phyloP scores from a whole-genome alignment of 2,113 vertebrate species.

The Rallus limicola region DNA sequence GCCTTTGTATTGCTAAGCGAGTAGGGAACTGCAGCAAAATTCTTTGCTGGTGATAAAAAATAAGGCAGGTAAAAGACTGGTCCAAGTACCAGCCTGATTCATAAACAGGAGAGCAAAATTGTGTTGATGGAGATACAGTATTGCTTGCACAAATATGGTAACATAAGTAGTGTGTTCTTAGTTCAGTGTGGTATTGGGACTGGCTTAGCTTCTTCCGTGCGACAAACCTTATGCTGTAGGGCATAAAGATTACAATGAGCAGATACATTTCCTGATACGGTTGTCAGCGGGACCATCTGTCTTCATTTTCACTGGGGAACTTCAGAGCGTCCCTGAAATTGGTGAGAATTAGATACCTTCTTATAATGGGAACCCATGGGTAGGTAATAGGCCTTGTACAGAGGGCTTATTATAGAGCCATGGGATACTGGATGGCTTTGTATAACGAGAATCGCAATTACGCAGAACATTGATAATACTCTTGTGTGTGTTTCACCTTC shows the following conservation, averaged over 20 bases:
- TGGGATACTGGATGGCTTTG: not conserved
- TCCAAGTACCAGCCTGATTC: not conserved
- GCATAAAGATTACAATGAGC: not conserved
- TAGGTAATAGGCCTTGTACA: not conserved
- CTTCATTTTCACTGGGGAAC: not conserved
- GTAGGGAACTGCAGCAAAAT: not conserved
- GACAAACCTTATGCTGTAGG: not conserved
- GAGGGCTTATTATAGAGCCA: not conserved
- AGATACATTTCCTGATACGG: not conserved
- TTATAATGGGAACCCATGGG: not conserved
- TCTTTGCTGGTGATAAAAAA: not conserved
- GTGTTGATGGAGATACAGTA: not conserved
- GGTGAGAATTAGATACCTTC: not conserved
- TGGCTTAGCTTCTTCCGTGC: not conserved
- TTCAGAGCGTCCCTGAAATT: not conserved
- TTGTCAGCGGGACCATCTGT: not conserved
- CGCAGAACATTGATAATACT: not conserved
- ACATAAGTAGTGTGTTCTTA: not conserved
- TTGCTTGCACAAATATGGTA: not conserved
- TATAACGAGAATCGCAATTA: not conserved
- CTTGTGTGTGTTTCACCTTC: not conserved
- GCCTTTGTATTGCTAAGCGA: not conserved
- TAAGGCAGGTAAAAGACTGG: not conserved
- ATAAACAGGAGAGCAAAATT: not conserved
- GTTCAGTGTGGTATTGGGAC: rapidly evolving